Evolutionary conservation across 2,113 vertebrate genomes (phyloP).

Genomic region (Chrysemys picta): DNA sequence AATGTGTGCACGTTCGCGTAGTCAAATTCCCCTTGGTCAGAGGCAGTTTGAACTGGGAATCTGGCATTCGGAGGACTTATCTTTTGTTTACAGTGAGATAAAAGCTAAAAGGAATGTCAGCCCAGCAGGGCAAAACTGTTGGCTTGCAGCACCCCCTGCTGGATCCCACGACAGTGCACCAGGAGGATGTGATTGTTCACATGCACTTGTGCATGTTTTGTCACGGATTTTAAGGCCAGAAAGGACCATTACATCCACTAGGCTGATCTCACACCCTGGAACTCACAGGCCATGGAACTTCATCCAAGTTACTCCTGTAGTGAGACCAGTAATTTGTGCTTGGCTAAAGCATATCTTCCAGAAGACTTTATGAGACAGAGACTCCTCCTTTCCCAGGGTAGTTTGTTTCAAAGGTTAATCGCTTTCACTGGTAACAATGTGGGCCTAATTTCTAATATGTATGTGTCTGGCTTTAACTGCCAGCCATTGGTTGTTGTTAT

Average conservation of each 20-base stretch:
- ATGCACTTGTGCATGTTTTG: fast-evolving
- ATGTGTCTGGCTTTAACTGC: neutral
- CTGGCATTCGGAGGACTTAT: slow-evolving; percentile 6
- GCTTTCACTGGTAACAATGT: neutral
- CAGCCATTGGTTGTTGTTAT: neutral
- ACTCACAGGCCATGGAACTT: neutral
- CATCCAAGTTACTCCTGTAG: fast-evolving
- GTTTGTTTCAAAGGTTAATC: neutral
- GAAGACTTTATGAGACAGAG: neutral
- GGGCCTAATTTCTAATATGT: neutral
- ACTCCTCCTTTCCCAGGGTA: too few relatives aligned
- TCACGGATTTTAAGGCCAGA: neutral
- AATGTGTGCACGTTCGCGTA: fast-evolving
- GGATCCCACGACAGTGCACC: neutral
- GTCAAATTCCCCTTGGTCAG: neutral
- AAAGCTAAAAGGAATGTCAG: neutral
- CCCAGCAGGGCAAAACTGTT: neutral
- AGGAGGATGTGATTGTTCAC: fast-evolving
- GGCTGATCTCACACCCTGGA: neutral
- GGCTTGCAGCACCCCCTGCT: slow-evolving; percentile 54
- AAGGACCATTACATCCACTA: neutral
- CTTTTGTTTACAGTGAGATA: slow-evolving; percentile 26
- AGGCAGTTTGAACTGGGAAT: neutral
- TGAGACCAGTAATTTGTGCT: neutral
- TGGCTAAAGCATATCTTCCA: neutral